These are phyloP conservation scores for Chydorus sphaericus DNA, from an alignment of 2,888 invertebrate species.

Conservation along the genomic window DNA sequence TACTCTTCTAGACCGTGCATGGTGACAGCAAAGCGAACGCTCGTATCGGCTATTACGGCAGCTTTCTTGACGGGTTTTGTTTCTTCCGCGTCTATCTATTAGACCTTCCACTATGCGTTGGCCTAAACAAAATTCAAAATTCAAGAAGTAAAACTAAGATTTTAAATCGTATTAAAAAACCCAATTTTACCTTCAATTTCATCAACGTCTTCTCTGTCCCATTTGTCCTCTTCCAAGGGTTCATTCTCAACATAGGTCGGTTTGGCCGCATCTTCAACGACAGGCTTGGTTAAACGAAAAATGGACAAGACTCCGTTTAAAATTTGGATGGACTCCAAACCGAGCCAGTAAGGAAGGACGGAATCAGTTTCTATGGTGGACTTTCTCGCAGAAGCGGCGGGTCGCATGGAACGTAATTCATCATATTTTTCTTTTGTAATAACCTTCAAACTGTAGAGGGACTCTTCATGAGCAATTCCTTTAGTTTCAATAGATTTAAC, in stretches of 20 bases:
- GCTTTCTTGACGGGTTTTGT: neutral
- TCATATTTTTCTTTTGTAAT: neutral
- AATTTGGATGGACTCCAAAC: neutral
- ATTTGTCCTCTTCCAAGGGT: neutral
- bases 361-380: neutral
- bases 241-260: neutral
- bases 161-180: no score
- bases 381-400: no score
- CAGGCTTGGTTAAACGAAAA: no score
- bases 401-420: neutral
- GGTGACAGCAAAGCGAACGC: neutral
- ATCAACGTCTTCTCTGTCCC: conserved; percentile 12
- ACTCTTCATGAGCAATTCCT: neutral
- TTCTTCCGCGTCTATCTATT: neutral
- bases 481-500: neutral
- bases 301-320: no score
- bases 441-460: neutral
- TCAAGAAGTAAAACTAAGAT: neutral
- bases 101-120: neutral
- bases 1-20: no score
- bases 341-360: neutral
- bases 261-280: neutral
- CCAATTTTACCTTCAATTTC: conserved; percentile 8
- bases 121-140: neutral
- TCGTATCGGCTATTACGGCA: neutral